Conservation (phyloP, 1,140 invertebrate genomes). For the Brachionus calyciflorus region DNA sequence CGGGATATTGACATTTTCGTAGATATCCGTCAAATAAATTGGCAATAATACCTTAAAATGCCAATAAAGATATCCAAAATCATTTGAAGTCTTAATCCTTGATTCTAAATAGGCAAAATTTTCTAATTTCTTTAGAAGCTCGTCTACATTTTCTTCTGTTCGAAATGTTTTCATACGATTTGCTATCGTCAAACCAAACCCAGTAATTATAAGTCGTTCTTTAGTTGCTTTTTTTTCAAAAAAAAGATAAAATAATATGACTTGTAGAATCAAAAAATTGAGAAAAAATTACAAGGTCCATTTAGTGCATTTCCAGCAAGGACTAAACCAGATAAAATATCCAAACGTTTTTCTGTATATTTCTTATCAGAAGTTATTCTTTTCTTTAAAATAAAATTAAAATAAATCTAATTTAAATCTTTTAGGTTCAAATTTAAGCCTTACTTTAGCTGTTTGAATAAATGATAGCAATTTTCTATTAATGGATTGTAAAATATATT, state of each 20-base stretch:
- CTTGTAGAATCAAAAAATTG: too few species aligned
- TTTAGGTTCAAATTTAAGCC: slow-evolving; percentile 48
- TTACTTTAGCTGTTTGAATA: slow-evolving; percentile 65
- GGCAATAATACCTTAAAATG: slow-evolving; percentile 71
- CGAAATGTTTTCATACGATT: slow-evolving; percentile 63
- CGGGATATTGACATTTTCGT: slow-evolving; percentile 66
- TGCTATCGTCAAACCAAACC: slow-evolving; percentile 69
- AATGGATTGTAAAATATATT: slow-evolving; percentile 71
- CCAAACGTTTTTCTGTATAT: slow-evolving; percentile 67
- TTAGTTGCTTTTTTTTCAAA: slow-evolving; percentile 64
- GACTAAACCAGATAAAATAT: slow-evolving; percentile 71
- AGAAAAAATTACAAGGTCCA: slow-evolving; percentile 65
- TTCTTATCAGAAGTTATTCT: slow-evolving; percentile 64
- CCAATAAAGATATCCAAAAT: slow-evolving; percentile 78
- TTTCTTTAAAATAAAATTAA: slow-evolving; percentile 54
- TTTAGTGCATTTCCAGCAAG: slow-evolving; percentile 71
- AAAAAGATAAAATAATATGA: too few species aligned
- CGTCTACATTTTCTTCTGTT: slow-evolving; percentile 58
- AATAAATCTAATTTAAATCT: background rate
- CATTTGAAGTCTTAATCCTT: slow-evolving; percentile 66
- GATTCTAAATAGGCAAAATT: slow-evolving; percentile 60
- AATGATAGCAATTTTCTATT: slow-evolving; percentile 67
- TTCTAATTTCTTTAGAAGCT: slow-evolving; percentile 67
- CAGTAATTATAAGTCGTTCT: slow-evolving; percentile 67
- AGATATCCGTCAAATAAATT: slow-evolving; percentile 72